These are phyloP conservation scores for Leptopilina myrica DNA, from an alignment of 2,888 invertebrate species.

Conservation along the genomic window DNA sequence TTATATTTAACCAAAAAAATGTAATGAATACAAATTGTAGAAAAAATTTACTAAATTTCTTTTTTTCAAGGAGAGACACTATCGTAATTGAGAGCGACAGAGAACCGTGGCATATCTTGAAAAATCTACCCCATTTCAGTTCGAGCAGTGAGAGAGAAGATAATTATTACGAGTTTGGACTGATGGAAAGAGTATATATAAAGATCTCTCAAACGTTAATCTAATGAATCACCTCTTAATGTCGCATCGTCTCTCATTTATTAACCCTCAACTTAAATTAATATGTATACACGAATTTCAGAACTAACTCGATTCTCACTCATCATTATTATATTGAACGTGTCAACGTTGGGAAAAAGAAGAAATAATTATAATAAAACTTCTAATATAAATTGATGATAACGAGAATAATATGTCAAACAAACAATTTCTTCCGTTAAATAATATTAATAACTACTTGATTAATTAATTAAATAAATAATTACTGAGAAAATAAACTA, in stretches of 20 bases:
- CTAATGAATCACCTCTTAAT: constrained; percentile 73
- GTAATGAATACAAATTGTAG: not conserved
- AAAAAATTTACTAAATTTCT: not conserved
- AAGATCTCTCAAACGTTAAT: constrained; percentile 60
- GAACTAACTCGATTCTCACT: constrained; percentile 70
- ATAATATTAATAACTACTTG: not conserved
- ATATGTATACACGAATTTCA: constrained; percentile 73
- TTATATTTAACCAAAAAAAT: too few species aligned
- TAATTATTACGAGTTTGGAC: constrained; percentile 57
- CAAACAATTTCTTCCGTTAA: not conserved
- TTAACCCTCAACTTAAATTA: constrained; percentile 68
- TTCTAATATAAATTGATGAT: not conserved
- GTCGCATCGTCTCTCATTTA: constrained; percentile 65
- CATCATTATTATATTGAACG: constrained; percentile 41
- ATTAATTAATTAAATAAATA: constrained; percentile 3
- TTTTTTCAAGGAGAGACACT: constrained; percentile 42
- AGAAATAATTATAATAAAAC: not conserved
- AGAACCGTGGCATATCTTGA: constrained; percentile 60
- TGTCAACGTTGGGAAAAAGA: not conserved
- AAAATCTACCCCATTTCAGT: constrained; percentile 63
- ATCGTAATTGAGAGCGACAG: constrained; percentile 59
- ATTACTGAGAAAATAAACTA: not conserved
- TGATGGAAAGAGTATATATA: constrained; percentile 24
- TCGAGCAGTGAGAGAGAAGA: constrained; percentile 51
- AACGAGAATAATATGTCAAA: not conserved